Conservation (phyloP, 2,888 invertebrate genomes). For the Mantis religiosa region DNA sequence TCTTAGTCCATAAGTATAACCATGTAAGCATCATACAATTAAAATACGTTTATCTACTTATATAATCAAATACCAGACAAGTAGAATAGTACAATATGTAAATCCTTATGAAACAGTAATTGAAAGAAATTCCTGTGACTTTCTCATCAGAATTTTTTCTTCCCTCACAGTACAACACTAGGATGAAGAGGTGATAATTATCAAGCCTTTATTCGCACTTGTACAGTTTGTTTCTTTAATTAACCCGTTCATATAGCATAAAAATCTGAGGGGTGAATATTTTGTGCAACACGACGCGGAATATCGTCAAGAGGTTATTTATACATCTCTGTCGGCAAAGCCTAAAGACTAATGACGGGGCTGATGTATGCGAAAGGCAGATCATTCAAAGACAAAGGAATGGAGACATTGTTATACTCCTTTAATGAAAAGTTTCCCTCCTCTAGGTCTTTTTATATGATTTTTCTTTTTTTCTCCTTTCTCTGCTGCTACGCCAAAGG, state of each 20-base stretch:
- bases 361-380: neutral
- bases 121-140: neutral
- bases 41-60: too few species aligned
- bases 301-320: neutral
- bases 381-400: neutral
- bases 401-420: neutral
- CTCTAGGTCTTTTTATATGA: neutral
- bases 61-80: too few species aligned
- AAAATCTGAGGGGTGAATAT: neutral
- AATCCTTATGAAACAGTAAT: too few species aligned
- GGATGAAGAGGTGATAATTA: neutral
- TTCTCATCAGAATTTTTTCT: neutral
- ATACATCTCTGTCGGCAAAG: neutral
- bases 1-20: too few species aligned
- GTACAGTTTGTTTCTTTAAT: neutral
- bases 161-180: neutral
- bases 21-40: too few species aligned
- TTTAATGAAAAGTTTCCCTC: neutral
- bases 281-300: neutral
- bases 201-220: neutral
- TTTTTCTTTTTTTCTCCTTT: neutral
- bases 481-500: neutral
- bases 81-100: too few species aligned
- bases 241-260: neutral
- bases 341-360: neutral